Conservation (phyloP, 2,797 vertebrate species). For the Hydrophis major region DNA sequence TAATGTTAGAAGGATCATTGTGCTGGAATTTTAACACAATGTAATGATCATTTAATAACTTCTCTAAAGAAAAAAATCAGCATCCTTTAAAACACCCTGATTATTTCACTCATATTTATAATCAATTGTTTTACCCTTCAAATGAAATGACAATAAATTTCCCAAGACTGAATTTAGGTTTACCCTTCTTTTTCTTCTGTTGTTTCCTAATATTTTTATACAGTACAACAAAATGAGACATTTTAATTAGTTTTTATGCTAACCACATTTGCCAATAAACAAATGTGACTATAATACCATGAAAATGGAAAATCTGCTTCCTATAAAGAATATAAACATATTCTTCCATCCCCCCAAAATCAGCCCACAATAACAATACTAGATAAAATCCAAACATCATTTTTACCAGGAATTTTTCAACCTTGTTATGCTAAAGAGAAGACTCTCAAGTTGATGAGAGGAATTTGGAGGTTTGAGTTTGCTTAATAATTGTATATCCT, state of each 20-base stretch:
- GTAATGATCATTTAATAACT: conserved; percentile 6
- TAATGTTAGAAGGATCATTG: background rate
- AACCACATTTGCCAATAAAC: conserved; percentile 29
- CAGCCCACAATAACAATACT: conserved; percentile 34
- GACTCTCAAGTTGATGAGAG: conserved; percentile 56
- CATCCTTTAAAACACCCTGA: background rate
- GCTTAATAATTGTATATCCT: conserved; percentile 48
- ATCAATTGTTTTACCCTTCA: background rate
- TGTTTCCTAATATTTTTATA: conserved; percentile 17
- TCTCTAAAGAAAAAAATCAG: conserved; percentile 24
- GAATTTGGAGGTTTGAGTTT: conserved; percentile 33
- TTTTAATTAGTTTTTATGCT: conserved; percentile 12
- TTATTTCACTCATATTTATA: background rate
- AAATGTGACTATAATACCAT: conserved; percentile 28
- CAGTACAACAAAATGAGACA: conserved; percentile 1
- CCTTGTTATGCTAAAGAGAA: conserved; percentile 47
- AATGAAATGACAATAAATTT: background rate
- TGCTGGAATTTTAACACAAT: background rate
- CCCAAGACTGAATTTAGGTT: conserved; percentile 24
- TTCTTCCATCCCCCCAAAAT: background rate
- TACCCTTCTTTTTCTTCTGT: background rate
- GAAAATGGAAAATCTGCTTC: conserved; percentile 23
- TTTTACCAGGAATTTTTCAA: conserved; percentile 20
- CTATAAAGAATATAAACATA: background rate
- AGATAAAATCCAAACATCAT: background rate